Conservation (phyloP, 2,113 vertebrate species). For the Mus pahari region DNA sequence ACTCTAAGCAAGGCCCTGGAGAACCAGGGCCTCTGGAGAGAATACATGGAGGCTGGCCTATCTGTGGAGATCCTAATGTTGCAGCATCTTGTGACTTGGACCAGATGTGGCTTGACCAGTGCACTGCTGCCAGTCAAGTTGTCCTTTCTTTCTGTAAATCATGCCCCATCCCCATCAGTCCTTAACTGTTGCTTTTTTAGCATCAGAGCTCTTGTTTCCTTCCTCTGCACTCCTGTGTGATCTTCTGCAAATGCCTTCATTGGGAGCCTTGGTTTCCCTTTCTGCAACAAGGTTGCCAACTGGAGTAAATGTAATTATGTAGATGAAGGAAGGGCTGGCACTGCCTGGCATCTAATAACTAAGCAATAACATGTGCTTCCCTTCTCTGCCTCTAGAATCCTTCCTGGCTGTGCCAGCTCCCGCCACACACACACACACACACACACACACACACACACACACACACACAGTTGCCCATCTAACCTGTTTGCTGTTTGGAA, state of each 20-base stretch:
- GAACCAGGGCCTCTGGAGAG: not conserved
- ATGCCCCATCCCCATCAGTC: too few relatives aligned
- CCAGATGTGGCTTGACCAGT: not conserved
- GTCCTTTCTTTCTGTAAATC: not conserved
- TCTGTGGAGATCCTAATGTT: not conserved
- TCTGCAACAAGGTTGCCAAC: constrained; percentile 40
- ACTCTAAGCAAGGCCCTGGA: not conserved
- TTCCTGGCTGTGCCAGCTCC: not conserved
- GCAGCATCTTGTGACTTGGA: not conserved
- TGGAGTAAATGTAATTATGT: constrained; percentile 23
- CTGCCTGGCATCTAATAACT: constrained; percentile 6
- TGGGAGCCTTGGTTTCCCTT: constrained; percentile 34
- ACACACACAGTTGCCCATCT: not conserved
- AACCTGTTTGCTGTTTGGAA: not conserved
- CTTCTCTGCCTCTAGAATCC: not conserved
- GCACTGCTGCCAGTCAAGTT: not conserved
- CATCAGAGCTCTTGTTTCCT: not conserved
- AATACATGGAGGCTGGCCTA: not conserved
- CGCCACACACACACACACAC: not conserved
- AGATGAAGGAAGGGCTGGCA: not conserved
- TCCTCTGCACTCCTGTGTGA: not conserved
- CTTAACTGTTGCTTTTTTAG: constrained; percentile 1
- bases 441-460: too few relatives aligned
- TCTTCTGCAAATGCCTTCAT: not conserved
- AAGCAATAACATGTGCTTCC: not conserved